Base-by-base conservation (phyloP, 2,113 vertebrate genomes). In the Pontoporia blainvillei region DNA sequence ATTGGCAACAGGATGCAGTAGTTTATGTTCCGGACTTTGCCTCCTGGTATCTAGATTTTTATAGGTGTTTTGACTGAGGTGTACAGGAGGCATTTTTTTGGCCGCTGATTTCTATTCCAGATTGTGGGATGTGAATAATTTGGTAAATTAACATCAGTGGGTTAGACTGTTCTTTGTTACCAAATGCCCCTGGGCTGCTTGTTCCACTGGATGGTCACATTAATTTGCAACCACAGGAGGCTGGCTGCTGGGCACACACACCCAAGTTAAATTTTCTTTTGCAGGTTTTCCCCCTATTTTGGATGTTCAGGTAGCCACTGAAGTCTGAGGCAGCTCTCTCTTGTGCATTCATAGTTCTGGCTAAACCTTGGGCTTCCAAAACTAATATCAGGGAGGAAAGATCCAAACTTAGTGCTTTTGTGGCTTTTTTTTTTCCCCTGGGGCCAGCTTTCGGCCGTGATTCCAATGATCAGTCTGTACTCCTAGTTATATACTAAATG, bases 361-460 rank as follows among this genome's bases (percentile, higher is more conserved):
- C 98, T 98, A 98, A 98, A 90, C 57, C 94, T 83, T 94, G 82
- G 95, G 97, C 97, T 98, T 99, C 97, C 95, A 99, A 98, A 98
- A 99, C 98, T 98, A 99, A 98, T 98, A 98, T 90, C 95, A 76
- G 96, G 79, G 95, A 98, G 98, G 98, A 98, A 98, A 98, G 98
- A 96, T 98, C 98, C 98, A 98, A 98, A 98, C 96, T 98, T 95
- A 95, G 97, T 98, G 98, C 98, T 98, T 98, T 98, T 98, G 98
- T 98, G 98, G 98, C 61, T 99, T 98, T 98, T 98, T 87, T 88
- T 84, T 89, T 79, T 85, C 86, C 94, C 93, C 94, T 95, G 95
- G 93, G 97, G 95, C 97, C 96, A 96, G 95, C 96, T 97, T 98
- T 98, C 97, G 59, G 90, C 98, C 1, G 0, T 95, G 92, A 97